Base-by-base conservation (phyloP, 2,797 vertebrate species). In the Semotilus atromaculatus region DNA sequence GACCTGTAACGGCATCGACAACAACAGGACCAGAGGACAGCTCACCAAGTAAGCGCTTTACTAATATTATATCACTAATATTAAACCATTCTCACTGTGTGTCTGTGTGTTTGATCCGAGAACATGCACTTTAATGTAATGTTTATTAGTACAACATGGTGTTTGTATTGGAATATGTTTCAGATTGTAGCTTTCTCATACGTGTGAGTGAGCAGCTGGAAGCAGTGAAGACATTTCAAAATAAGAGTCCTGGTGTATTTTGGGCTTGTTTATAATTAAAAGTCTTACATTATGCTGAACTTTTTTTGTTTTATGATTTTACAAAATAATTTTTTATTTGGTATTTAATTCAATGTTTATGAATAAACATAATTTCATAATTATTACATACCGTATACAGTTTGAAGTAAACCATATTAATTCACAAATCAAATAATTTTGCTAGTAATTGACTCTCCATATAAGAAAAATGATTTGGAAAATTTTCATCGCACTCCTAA, bases 1-100 rank as follows among this genome's bases (percentile, higher is more conserved):
- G 92, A 99, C 98, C 86, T 99, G 97, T 89, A 99, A 99, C 0
- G 98, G 98, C 29, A 96, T 98, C 73, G 98, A 99, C 92, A 99
- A 99, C 94, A 99, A 99, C 94, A 96, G 97, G 93, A 96, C 93
- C 88, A 99, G 98, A 94, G 97, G 97, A 31, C 98, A 99, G 85
- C 95, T 98, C 90, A 99, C 98, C 85, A 99, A 99, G 98, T 99
- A 94, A 95, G 98, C 93, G 9, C 2, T 45, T 72, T 31, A 70
- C 14, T 7, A 10, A 62, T 1, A 19, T 43, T 31, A 60, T 4
- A 43, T 29, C 51, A 21, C 51, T 29, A 7, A 23, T 14, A 60
- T 21, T 8, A 58, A 34, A n/a, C 23, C 1, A 2, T 29, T 55
- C 21, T 19, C 1, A 23, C 36, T 18, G 9, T 51, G 3, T 14